Percentiles rank a stretch among this genome's conserved stretches.
phyloP scores from a whole-genome alignment of 2,888 invertebrate species.

The Trichopria drosophilae region DNA sequence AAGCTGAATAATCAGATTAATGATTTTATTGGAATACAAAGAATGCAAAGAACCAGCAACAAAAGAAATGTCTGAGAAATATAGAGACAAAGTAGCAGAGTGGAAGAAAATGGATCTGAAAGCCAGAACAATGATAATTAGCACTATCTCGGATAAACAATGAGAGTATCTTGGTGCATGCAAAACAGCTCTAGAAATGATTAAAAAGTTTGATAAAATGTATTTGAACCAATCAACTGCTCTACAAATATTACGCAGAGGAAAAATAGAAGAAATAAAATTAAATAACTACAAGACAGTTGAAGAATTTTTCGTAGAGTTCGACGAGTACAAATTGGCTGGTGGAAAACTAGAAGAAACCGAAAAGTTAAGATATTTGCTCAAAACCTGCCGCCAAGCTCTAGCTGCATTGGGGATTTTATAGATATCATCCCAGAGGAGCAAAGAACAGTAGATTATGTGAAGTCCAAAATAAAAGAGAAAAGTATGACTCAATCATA shows the following conservation, averaged over 20 bases:
- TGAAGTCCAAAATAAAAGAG: slow-evolving; percentile 35
- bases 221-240: slow-evolving; percentile 32
- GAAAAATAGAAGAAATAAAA: slow-evolving; percentile 29
- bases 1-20: slow-evolving; percentile 30
- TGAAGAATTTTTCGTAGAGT: slow-evolving; percentile 34
- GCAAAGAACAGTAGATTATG: slow-evolving; percentile 38
- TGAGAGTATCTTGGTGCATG: slow-evolving; percentile 29
- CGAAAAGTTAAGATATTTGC: slow-evolving; percentile 38
- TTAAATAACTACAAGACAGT: slow-evolving; percentile 19
- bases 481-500: slow-evolving; percentile 19
- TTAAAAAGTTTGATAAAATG: slow-evolving; percentile 30
- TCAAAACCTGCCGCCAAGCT: slow-evolving; percentile 36
- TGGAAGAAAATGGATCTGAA: slow-evolving; percentile 31
- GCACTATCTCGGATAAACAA: slow-evolving; percentile 27
- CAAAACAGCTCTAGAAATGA: slow-evolving; percentile 30
- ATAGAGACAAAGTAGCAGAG: slow-evolving; percentile 7
- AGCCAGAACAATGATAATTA: slow-evolving; percentile 29
- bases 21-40: slow-evolving; percentile 29
- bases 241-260: slow-evolving; percentile 32
- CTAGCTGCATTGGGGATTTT: slow-evolving; percentile 38
- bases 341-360: slow-evolving; percentile 33
- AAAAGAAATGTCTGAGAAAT: slow-evolving; percentile 6
- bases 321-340: slow-evolving; percentile 37
- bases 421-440: slow-evolving; percentile 35
- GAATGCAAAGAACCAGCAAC: slow-evolving; percentile 25